Percentiles rank a stretch among this genome's conserved stretches.
Conservation (phyloP, 2,888 invertebrate genomes). For the Quadroppia sp. region DNA sequence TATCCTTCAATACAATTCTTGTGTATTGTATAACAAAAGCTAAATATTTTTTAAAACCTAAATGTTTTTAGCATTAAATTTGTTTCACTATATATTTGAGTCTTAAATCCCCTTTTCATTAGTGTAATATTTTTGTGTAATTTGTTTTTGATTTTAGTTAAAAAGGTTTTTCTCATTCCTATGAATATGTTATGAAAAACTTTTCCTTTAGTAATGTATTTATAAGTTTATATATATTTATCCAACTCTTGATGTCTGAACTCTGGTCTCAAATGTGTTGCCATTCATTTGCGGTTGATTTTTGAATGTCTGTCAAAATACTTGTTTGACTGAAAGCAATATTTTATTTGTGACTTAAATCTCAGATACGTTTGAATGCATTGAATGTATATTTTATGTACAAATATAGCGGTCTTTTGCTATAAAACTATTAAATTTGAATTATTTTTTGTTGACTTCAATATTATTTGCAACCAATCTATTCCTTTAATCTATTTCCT, state of each 20-base stretch:
- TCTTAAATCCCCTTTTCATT: constrained; percentile 6
- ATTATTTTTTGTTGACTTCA: background rate
- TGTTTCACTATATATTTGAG: background rate
- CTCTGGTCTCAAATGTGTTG: constrained; percentile 7
- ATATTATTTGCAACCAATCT: background rate
- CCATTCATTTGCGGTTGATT: background rate
- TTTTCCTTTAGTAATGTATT: constrained; percentile 16
- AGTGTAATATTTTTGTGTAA: too few species aligned
- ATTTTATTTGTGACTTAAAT: background rate
- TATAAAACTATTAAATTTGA: background rate
- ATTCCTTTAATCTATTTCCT: background rate
- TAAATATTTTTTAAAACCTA: background rate
- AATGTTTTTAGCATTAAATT: too few species aligned
- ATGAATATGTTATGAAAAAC: background rate
- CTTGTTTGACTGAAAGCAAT: background rate
- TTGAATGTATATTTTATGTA: background rate
- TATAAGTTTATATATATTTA: too few species aligned
- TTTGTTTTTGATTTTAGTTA: too few species aligned
- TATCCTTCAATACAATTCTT: constrained; percentile 7
- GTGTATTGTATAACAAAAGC: background rate
- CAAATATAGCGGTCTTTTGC: constrained; percentile 15
- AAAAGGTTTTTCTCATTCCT: too few species aligned
- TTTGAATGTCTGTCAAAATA: background rate
- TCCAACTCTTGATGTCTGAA: background rate
- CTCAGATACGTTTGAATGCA: background rate